Evolutionary conservation across 1,140 invertebrate species (phyloP).

Genomic region (Drosophila persimilis): DNA sequence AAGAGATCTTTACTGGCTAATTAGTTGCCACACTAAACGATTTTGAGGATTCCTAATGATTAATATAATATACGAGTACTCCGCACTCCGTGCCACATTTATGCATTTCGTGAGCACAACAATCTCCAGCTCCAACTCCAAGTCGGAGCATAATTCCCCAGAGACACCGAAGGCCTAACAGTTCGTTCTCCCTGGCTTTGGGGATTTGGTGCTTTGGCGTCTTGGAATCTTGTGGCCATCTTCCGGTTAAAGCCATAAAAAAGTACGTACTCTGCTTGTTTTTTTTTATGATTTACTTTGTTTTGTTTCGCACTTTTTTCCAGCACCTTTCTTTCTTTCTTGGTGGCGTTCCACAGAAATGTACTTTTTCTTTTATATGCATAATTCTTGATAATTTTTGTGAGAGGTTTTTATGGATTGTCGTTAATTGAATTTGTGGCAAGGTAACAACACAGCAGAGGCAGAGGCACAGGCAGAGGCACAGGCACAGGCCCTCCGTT

Average conservation of each 20-base stretch:
- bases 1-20: conserved; percentile 43
- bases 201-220: background rate
- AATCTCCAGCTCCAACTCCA: conserved; percentile 2
- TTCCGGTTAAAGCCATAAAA: conserved; percentile 65
- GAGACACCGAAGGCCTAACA: too few species aligned
- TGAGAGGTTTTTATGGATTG: conserved; percentile 45
- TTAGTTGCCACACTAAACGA: conserved; percentile 73
- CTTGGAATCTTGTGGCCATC: conserved; percentile 27
- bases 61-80: conserved; percentile 52
- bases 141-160: conserved; percentile 1
- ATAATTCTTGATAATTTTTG: conserved; percentile 48
- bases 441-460: conserved; percentile 5
- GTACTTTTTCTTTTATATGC: conserved; percentile 13
- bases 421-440: conserved; percentile 77
- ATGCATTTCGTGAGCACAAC: conserved; percentile 44
- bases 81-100: conserved; percentile 22
- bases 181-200: conserved; percentile 12
- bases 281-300: conserved; percentile 55
- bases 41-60: conserved; percentile 63
- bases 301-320: conserved; percentile 52
- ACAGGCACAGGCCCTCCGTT: conserved; percentile 3
- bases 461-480: too few species aligned
- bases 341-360: conserved; percentile 16
- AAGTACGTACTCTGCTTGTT: conserved; percentile 55
- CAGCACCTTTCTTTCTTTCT: conserved; percentile 55